Base-by-base conservation (phyloP, 2,888 invertebrate genomes). In the Nemotelus pantherinus region DNA sequence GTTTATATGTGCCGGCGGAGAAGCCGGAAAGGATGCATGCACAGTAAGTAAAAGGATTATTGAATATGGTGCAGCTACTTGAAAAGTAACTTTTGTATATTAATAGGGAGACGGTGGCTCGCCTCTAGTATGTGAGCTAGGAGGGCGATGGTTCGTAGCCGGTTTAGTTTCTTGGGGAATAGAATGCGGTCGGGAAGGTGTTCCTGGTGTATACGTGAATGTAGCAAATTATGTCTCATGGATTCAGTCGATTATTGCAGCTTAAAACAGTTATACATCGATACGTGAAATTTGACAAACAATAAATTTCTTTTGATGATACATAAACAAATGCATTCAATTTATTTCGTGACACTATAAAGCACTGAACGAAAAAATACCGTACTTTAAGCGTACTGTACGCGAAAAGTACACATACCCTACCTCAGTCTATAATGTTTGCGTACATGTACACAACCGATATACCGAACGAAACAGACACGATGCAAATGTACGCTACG, bases 1-100 rank as follows among this genome's bases (percentile, higher is more conserved):
- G 50, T 94, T 95, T 83, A 86, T 94, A 7, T 95, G 95, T 83
- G 95, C 94, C 55, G 95, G 95, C 1, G 94, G 94, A 0, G 93
- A 93, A 84, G 85, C 88, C 3, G 92, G 91, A 78, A 93, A 92
- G 83, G 95, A 95, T 84, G 91, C 94, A 45, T 95, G 94, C 87
- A 93, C 93, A 71, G 93, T 93, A 88, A 89, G 89, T 84, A 68
- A 43, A 68, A 45, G 25, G 9, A 71, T 41, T 48, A 50, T 63
- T n/a, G 9, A 7, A 50, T 50, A 50, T 50, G 9, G 50, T 50
- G 5, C 50, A 25, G 25, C 25, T 25, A 25, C 25, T 25, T 25
- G 25, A 25, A 25, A 25, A 25, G 25, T 25, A 58, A 45, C 44
- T 64, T 75, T 75, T 45, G 9, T 58, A 9, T 67, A 43, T 68